Conservation (phyloP, 2,113 vertebrate species). For the Herpetotheres cachinnans region DNA sequence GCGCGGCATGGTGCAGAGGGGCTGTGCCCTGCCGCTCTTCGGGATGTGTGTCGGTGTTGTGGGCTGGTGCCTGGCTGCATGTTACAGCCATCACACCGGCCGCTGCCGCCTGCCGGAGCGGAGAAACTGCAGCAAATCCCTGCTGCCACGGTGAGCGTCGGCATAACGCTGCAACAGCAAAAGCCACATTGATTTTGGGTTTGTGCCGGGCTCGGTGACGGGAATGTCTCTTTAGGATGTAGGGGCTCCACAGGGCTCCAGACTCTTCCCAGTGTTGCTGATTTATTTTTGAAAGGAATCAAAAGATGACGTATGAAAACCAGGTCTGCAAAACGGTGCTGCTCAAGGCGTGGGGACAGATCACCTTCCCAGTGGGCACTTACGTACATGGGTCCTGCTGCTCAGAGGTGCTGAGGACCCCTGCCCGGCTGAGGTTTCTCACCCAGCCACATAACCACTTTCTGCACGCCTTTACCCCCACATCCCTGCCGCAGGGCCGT, state of each 20-base stretch:
- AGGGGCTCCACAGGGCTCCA: background rate
- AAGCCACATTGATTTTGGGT: rapidly evolving
- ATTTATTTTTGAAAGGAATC: background rate
- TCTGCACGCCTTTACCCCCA: background rate
- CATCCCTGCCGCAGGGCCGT: rapidly evolving
- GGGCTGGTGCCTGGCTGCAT: background rate
- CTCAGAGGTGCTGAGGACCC: background rate
- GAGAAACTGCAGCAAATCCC: background rate
- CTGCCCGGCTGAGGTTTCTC: background rate
- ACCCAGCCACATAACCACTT: background rate
- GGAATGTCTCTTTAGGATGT: rapidly evolving
- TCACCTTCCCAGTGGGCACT: rapidly evolving
- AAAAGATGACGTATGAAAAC: background rate
- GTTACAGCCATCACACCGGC: rapidly evolving
- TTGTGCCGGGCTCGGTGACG: background rate
- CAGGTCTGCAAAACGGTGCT: background rate
- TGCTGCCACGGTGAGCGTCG: background rate
- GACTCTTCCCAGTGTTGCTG: background rate
- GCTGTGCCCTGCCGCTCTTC: rapidly evolving
- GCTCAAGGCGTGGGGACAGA: background rate
- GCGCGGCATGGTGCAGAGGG: background rate
- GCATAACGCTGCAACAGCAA: background rate
- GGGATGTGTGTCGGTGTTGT: rapidly evolving
- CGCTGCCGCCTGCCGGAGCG: background rate
- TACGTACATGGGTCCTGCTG: background rate